Evolutionary conservation across 2,888 invertebrate species (phyloP), one percentile per base, ranked within the genome.

Genomic region (Drosophila aldrichi): DNA sequence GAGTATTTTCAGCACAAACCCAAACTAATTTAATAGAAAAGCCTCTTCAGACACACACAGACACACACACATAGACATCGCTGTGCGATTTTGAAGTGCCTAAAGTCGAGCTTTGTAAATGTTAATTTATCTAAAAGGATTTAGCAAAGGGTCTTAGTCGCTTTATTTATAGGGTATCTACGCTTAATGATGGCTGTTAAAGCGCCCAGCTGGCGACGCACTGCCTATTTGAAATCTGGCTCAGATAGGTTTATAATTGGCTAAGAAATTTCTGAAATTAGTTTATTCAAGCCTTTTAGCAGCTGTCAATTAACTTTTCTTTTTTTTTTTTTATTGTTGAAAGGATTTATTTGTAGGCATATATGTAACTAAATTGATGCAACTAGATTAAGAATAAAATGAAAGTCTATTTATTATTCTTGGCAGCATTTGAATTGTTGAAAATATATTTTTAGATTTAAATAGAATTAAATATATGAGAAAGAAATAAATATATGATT

Each of bases 61-160:
- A 29, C 20, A 22, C n/a, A 48, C 5, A 3, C 46, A 12, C 5
- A 32, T 29, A n/a, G 29, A 10, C 36, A 12, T 12, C 22, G 5
- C 20, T 25, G 8, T 16, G 8, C 22, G 41, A 65, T 60, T 74
- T 52, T 59, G 54, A 58, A 61, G 48, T 65, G 60, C 20, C 20
- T 12, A 25, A 57, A 60, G 29, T 73, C 66, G 36, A 38, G 41
- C 52, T 59, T 46, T 63, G 51, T 40, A 32, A 40, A 65, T 60
- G 44, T 65, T 73, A 77, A 75, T 79, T 75, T 79, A 59, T 79
- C 18, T 67, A 52, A 74, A 67, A 79, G 79, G 58, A 54, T 52
- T 65, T 56, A 3, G 49, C 38, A 34, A 52, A 52, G 18, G n/a
- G n/a, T 12, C 20, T 25, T 25, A 29, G 40, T 8, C 10, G 25